Percentiles rank a stretch among this genome's conserved stretches.
Evolutionary conservation across 2,797 vertebrate species (phyloP).

Genomic region (Kryptolebias ocellatus): DNA sequence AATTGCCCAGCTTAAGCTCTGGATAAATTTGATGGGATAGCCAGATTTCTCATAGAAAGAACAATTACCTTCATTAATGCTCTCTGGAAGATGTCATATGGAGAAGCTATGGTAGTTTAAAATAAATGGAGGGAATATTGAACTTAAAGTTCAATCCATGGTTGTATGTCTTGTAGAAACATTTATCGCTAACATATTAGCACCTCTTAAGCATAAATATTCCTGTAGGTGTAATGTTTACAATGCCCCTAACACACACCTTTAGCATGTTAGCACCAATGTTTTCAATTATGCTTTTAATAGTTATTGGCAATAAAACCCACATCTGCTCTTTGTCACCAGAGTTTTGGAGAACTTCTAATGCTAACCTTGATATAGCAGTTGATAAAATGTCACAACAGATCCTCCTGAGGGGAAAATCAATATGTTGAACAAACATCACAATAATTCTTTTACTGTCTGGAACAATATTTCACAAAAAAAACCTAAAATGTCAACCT

Average conservation of each 20-base stretch:
- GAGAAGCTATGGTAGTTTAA: not conserved
- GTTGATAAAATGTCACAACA: slow-evolving; percentile 7
- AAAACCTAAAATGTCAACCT: slow-evolving; percentile 8
- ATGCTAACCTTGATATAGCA: not conserved
- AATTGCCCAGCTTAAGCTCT: slow-evolving; percentile 37
- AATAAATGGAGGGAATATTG: not conserved
- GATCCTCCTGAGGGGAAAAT: slow-evolving; percentile 15
- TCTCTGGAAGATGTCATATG: slow-evolving; percentile 13
- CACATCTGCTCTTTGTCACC: not conserved
- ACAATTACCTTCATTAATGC: slow-evolving; percentile 19
- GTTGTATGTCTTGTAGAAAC: not conserved
- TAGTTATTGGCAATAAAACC: not conserved
- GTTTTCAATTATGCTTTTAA: not conserved
- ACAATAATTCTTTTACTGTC: slow-evolving; percentile 3
- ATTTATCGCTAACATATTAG: not conserved
- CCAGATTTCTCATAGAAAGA: slow-evolving; percentile 34
- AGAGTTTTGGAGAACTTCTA: not conserved
- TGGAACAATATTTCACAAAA: slow-evolving; percentile 8
- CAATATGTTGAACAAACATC: not conserved
- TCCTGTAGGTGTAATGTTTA: too few relatives aligned
- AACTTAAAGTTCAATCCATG: not conserved
- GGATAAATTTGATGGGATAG: slow-evolving; percentile 14
- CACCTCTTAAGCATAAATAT: too few relatives aligned
- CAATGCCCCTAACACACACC: not conserved
- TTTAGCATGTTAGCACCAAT: not conserved